Percentiles rank a stretch among this genome's conserved stretches.
phyloP scores from a whole-genome alignment of 2,113 vertebrate species.

The Arizona elegans region DNA sequence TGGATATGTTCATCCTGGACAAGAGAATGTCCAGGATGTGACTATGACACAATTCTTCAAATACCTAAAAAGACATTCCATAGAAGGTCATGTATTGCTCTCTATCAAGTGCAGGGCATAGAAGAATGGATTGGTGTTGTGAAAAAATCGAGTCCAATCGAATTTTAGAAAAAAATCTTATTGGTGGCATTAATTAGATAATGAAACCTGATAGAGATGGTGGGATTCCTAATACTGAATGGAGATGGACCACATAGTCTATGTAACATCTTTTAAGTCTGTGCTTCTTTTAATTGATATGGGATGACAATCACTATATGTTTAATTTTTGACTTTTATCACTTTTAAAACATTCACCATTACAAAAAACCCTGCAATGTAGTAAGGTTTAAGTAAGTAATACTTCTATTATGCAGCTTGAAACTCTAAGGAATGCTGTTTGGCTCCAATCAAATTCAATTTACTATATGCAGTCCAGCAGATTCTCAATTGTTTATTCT shows the following conservation, averaged over 20 bases:
- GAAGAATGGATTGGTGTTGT: background rate
- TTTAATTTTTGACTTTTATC: background rate
- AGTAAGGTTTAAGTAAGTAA: background rate
- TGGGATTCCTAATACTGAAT: background rate
- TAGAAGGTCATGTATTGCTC: background rate
- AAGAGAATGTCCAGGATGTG: background rate
- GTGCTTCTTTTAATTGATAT: background rate
- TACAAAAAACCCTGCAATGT: background rate
- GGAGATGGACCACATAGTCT: background rate
- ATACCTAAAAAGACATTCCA: background rate
- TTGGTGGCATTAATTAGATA: background rate
- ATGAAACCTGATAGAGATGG: background rate
- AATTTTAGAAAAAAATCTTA: background rate
- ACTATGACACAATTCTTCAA: background rate
- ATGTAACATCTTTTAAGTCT: background rate
- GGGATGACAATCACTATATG: background rate
- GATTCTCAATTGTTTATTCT: background rate
- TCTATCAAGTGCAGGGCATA: background rate
- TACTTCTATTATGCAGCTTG: background rate
- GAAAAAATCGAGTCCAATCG: background rate
- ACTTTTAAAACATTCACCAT: background rate
- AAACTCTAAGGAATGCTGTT: background rate
- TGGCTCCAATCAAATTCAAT: background rate
- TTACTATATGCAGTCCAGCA: background rate
- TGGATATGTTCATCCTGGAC: background rate